A percentile compares a stretch with the other conserved stretches of the same genome.
phyloP scores from a whole-genome alignment of 2,888 invertebrate genomes.

The Rhabditoides inermis region DNA sequence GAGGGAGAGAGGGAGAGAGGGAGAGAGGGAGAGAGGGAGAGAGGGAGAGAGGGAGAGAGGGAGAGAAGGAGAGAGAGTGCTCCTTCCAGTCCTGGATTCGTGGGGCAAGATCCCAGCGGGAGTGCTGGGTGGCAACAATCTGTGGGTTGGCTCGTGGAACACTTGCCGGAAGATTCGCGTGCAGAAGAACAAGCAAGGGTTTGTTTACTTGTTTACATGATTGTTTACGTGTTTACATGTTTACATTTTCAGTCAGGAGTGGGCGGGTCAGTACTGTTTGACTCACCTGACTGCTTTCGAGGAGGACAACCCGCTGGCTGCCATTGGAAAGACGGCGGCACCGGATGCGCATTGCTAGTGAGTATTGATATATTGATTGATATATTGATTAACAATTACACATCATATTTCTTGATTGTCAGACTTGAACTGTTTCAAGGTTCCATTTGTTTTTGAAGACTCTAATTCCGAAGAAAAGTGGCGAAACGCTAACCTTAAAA shows the following conservation, averaged over 20 bases:
- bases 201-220: slow-evolving; percentile 2
- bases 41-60: neutral
- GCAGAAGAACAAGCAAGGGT: slow-evolving; percentile 47
- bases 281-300: slow-evolving; percentile 48
- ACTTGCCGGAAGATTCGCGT: slow-evolving; percentile 48
- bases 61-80: neutral
- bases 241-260: slow-evolving; percentile 31
- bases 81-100: slow-evolving; percentile 45
- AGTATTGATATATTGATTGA: no score
- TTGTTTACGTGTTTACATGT: neutral
- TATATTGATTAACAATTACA: no score
- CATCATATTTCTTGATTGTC: no score
- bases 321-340: slow-evolving; percentile 21
- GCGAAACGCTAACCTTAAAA: neutral
- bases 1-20: neutral
- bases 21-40: neutral
- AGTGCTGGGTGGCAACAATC: slow-evolving; percentile 52
- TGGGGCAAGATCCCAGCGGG: slow-evolving; percentile 52
- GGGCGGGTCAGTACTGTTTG: slow-evolving; percentile 51
- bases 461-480: neutral
- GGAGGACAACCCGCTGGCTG: slow-evolving; percentile 46
- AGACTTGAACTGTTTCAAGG: no score
- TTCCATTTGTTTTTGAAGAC: no score
- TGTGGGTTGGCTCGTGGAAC: slow-evolving; percentile 52
- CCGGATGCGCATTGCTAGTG: slow-evolving; percentile 31